Percentiles rank a stretch among this genome's conserved stretches.
These are phyloP conservation scores for Podarcis lilfordi DNA, from an alignment of 2,797 vertebrate species.

Conservation along the genomic window DNA sequence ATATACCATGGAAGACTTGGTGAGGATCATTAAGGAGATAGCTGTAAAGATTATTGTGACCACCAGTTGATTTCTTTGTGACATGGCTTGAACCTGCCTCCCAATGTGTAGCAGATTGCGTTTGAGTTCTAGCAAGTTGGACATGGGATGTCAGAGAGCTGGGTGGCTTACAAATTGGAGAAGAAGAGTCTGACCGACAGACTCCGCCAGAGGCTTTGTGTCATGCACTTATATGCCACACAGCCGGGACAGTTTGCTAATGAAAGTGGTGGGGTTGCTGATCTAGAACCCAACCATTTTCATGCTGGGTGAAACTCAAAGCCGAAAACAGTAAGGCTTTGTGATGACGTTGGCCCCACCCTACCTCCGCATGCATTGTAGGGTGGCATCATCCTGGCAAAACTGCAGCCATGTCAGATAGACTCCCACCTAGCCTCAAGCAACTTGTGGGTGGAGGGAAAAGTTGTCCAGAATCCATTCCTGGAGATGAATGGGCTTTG, in stretches of 20 bases:
- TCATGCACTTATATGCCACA: not conserved
- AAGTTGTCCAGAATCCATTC: not conserved
- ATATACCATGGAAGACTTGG: not conserved
- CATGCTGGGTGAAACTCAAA: not conserved
- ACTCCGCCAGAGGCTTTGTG: not conserved
- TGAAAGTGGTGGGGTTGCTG: not conserved
- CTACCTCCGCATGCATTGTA: not conserved
- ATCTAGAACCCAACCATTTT: not conserved
- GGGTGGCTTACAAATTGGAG: not conserved
- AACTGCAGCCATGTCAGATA: not conserved
- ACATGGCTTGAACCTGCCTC: not conserved
- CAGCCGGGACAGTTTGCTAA: not conserved
- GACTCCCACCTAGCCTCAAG: not conserved
- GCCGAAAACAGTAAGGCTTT: not conserved
- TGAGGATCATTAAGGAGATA: not conserved
- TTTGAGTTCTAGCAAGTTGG: not conserved
- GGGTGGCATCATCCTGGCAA: not conserved
- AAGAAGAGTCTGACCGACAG: not conserved
- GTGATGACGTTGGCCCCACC: not conserved
- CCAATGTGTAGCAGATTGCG: not conserved
- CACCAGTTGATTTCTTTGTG: not conserved
- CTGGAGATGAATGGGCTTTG: not conserved
- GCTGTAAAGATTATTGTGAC: not conserved
- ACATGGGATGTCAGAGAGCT: not conserved
- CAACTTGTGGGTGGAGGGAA: not conserved